Conservation (phyloP, 2,888 invertebrate genomes). For the Drosophila imparisetae region DNA sequence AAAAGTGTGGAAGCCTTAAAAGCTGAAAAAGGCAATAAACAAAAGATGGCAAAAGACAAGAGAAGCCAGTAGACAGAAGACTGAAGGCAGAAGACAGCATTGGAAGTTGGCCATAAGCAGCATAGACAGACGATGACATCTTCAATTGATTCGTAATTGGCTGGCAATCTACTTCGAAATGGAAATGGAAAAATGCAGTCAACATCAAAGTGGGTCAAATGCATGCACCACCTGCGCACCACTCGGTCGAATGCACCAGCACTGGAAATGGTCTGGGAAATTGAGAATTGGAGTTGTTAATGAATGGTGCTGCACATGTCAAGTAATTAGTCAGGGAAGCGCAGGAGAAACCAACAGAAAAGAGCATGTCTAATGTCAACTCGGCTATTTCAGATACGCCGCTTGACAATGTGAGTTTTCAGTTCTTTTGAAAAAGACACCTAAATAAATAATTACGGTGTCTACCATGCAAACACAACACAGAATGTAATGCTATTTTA, state of each 20-base stretch:
- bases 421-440: slow-evolving; percentile 16
- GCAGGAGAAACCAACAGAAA: not conserved
- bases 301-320: slow-evolving; percentile 17
- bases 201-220: slow-evolving; percentile 61
- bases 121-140: slow-evolving; percentile 55
- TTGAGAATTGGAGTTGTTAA: not conserved
- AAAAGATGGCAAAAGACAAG: slow-evolving; percentile 3
- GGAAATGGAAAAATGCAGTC: slow-evolving; percentile 46
- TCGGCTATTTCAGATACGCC: slow-evolving; percentile 24
- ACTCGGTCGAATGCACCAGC: slow-evolving; percentile 37
- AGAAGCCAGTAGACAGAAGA: not conserved
- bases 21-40: slow-evolving; percentile 28
- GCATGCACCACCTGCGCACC: slow-evolving; percentile 44
- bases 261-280: not conserved
- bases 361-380: slow-evolving; percentile 27
- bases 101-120: slow-evolving; percentile 21
- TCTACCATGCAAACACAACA: slow-evolving; percentile 44
- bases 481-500: not conserved
- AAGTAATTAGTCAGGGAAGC: slow-evolving; percentile 44
- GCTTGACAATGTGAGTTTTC: slow-evolving; percentile 15
- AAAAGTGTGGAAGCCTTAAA: slow-evolving; percentile 18
- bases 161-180: slow-evolving; percentile 31
- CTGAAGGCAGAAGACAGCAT: slow-evolving; percentile 5
- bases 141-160: slow-evolving; percentile 74
- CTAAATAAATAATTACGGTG: slow-evolving; percentile 58